A percentile compares a stretch with the other conserved stretches of the same genome.
phyloP scores from a whole-genome alignment of 2,888 invertebrate species.

The Idaea biselata region DNA sequence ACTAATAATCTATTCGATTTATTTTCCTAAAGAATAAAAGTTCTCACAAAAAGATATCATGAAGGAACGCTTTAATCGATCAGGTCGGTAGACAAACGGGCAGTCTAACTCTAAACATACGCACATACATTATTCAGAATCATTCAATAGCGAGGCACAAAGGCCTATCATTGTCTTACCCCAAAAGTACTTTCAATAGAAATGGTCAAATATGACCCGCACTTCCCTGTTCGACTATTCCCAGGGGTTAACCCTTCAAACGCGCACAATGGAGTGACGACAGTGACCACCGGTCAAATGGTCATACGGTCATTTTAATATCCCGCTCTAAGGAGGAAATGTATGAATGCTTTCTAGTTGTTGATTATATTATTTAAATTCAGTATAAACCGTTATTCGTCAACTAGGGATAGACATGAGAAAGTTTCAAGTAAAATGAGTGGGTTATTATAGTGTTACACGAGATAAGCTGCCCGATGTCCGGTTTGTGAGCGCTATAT shows the following conservation, averaged over 20 bases:
- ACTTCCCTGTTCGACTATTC: conserved; percentile 79
- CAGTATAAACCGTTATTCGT: conserved; percentile 68
- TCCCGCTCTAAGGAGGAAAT: conserved; percentile 71
- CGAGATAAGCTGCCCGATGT: neutral
- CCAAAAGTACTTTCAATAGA: conserved; percentile 51
- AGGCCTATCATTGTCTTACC: conserved; percentile 20
- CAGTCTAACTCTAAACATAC: neutral
- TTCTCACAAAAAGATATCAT: neutral
- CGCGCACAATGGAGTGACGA: conserved; percentile 74
- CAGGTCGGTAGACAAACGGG: neutral
- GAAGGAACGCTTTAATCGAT: neutral
- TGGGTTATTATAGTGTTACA: conserved; percentile 1
- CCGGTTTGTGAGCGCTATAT: conserved; percentile 1
- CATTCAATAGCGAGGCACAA: conserved; percentile 2
- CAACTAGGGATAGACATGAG: conserved; percentile 69
- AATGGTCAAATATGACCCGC: conserved; percentile 51
- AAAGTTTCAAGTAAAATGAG: conserved; percentile 43
- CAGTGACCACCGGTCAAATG: conserved; percentile 76
- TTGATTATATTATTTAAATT: conserved; percentile 77
- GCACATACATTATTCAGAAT: neutral
- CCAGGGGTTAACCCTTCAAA: conserved; percentile 65
- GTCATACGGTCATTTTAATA: conserved; percentile 73
- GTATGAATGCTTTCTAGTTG: conserved; percentile 73
- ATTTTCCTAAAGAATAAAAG: neutral
- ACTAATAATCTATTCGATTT: neutral